Evolutionary conservation across 2,888 invertebrate genomes (phyloP), one percentile per base, ranked within the genome.

Genomic region (Caenorhabditis wallacei): DNA sequence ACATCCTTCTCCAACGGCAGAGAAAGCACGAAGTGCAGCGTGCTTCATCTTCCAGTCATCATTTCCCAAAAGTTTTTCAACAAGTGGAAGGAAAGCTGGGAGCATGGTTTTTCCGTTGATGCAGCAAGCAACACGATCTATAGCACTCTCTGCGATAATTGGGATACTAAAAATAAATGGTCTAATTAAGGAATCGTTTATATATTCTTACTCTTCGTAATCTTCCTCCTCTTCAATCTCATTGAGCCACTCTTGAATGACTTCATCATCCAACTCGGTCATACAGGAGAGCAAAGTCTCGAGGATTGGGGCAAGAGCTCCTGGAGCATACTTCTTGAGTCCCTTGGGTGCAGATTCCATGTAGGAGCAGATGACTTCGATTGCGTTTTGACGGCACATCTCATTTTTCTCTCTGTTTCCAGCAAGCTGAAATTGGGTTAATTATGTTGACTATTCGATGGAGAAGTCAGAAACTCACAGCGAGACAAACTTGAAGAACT

Each of bases 11-110:
- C 98, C 98, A 80, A 97, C 96, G 0, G 98, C 97, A 7, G 98
- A 98, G 59, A 99, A 95, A 0, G 98, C 98, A 98, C 99, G 99
- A 46, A 99, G 94, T 1, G 97, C 99, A 53, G 98, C 98, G 93
- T 98, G 96, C n/a, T 95, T 93, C 88, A 92, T 92, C 71, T 92
- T 91, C 94, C 94, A 94, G 87, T 93, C 93, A 63, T 88, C 92
- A 20, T 37, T 64, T n/a, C 26, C 26, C 18, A 80, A 35, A 68
- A 66, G 72, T 24, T 68, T 64, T 46, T 84, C 84, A 54, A 84
- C 84, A 18, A 84, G 69, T 20, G 76, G 80, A 46, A 84, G 51
- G 63, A 84, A 79, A 16, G 96, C 95, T 0, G 96, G 96, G 84
- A 99, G 93, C 93, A 99, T 95, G 0, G 95, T 95, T 94, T 95